Percentiles rank a stretch among this genome's conserved stretches.
These are phyloP conservation scores for Aldabrachelys gigantea DNA, from an alignment of 2,113 vertebrate species.

Conservation along the genomic window DNA sequence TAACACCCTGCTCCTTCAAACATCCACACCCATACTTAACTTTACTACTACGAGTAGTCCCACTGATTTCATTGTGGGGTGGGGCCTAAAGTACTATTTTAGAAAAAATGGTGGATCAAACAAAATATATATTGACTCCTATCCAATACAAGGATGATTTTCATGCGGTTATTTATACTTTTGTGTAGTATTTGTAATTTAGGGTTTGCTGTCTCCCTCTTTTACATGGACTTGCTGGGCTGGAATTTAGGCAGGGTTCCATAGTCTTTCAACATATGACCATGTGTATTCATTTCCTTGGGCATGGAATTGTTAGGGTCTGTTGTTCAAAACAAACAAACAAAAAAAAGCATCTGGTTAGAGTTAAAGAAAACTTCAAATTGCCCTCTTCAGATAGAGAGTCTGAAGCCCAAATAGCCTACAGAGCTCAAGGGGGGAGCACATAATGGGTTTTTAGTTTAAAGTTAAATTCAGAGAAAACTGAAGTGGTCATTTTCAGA, in stretches of 20 bases:
- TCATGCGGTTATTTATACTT: background rate
- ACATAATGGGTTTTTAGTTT: background rate
- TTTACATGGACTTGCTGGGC: background rate
- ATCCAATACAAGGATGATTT: background rate
- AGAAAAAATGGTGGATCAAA: background rate
- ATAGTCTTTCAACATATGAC: background rate
- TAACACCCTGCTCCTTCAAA: background rate
- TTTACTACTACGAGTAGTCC: background rate
- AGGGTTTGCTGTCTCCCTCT: background rate
- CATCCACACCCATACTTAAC: background rate
- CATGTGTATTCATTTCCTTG: background rate
- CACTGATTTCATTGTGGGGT: background rate
- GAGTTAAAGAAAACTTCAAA: background rate
- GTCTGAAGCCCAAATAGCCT: background rate
- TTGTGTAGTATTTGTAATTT: fast-evolving
- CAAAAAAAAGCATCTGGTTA: background rate
- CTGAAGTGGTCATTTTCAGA: background rate
- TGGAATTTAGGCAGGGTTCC: background rate
- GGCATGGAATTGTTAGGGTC: background rate
- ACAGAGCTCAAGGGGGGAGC: background rate
- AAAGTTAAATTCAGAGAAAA: slow-evolving; percentile 4
- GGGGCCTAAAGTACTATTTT: background rate
- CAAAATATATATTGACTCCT: background rate
- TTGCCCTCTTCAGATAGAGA: background rate
- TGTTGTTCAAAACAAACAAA: background rate